Conservation (phyloP, 2,797 vertebrate genomes). For the Sarcophilus harrisii region DNA sequence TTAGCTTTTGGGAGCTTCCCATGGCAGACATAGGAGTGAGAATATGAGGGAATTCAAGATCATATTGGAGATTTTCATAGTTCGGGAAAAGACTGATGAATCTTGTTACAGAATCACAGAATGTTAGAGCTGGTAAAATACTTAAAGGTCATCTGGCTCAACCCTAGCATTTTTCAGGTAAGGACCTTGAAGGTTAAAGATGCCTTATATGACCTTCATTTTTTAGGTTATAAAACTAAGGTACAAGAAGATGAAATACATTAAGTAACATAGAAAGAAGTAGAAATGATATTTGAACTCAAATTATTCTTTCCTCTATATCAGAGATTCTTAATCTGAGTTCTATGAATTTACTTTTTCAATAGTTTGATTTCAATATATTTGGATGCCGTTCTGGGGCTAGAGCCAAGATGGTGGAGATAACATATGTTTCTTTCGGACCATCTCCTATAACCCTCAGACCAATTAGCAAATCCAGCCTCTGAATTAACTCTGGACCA, state of each 20-base stretch:
- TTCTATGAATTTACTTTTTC: neutral
- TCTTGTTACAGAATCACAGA: neutral
- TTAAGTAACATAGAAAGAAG: neutral
- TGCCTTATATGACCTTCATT: neutral
- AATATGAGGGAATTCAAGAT: neutral
- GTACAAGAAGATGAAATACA: neutral
- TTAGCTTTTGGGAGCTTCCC: neutral
- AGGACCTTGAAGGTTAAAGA: neutral
- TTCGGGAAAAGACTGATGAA: neutral
- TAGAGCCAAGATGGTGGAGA: too few relatives aligned
- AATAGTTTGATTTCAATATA: neutral
- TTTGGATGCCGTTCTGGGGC: neutral
- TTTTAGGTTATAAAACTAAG: neutral
- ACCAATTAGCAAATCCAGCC: too few relatives aligned
- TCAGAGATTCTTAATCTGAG: neutral
- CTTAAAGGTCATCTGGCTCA: neutral
- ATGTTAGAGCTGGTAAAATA: neutral
- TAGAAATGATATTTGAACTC: neutral
- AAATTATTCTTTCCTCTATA: neutral
- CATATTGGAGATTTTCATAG: neutral
- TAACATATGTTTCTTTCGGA: too few relatives aligned
- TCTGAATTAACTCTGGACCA: too few relatives aligned
- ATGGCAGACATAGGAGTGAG: neutral
- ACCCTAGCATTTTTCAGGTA: neutral
- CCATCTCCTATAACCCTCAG: too few relatives aligned